A percentile compares a stretch with the other conserved stretches of the same genome.
Conservation (phyloP, 2,888 invertebrate genomes). For the Drosophila pseudotalamancana region DNA sequence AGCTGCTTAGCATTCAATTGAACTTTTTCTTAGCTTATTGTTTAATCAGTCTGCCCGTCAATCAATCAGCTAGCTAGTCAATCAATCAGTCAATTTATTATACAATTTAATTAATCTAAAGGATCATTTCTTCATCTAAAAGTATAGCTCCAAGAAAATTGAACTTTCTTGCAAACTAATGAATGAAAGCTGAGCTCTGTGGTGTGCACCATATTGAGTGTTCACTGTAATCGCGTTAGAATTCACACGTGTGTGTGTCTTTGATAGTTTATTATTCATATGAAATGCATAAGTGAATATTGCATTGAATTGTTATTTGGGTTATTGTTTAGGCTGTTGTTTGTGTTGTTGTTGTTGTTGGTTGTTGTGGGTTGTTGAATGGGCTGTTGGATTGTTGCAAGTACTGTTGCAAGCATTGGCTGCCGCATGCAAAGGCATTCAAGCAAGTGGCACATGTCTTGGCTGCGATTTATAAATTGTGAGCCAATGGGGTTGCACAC, state of each 20-base stretch:
- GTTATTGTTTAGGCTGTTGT: too few species aligned
- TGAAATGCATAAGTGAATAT: slow-evolving; percentile 15
- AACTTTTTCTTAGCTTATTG: accelerated
- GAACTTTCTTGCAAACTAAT: too few species aligned
- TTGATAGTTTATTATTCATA: slow-evolving; percentile 37
- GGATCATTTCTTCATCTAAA: too few species aligned
- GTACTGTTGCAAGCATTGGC: slow-evolving; percentile 7
- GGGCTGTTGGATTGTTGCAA: background rate
- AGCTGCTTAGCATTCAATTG: background rate
- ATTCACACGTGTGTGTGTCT: too few species aligned
- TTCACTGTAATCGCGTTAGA: too few species aligned
- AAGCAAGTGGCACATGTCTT: slow-evolving; percentile 39
- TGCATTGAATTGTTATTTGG: slow-evolving; percentile 36
- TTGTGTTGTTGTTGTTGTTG: background rate
- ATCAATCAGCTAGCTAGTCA: background rate
- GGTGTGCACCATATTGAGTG: too few species aligned
- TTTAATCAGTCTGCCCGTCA: background rate
- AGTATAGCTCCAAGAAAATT: too few species aligned
- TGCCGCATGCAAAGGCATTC: slow-evolving; percentile 5
- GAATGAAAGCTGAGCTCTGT: too few species aligned
- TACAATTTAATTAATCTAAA: too few species aligned
- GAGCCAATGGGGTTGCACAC: slow-evolving; percentile 4
- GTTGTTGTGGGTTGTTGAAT: too few species aligned
- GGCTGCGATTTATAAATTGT: slow-evolving; percentile 12
- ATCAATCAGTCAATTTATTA: background rate